Conservation (phyloP, 1,140 invertebrate genomes). For the Temnothorax nylanderi region DNA sequence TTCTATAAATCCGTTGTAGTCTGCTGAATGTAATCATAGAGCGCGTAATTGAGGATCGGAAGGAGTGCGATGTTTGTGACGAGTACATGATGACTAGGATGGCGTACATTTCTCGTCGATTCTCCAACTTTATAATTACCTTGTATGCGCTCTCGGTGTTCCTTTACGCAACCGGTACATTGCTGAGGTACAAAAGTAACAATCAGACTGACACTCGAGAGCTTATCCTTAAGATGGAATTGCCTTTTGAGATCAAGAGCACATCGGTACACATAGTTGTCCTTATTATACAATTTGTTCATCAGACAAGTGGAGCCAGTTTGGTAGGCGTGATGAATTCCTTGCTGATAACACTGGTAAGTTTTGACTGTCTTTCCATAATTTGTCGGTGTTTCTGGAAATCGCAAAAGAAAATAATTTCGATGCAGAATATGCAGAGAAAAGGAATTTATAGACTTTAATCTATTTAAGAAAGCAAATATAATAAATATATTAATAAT, state of each 20-base stretch:
- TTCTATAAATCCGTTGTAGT: conserved; percentile 22
- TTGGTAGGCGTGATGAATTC: conserved; percentile 8
- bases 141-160: not conserved
- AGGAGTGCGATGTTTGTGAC: not conserved
- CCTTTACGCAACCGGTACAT: not conserved
- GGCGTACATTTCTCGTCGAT: not conserved
- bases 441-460: not conserved
- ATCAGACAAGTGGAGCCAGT: conserved; percentile 5
- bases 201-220: conserved; percentile 14
- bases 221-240: conserved; percentile 60
- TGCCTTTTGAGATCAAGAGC: conserved; percentile 34
- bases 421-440: too few relatives aligned
- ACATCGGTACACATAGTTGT: conserved; percentile 22
- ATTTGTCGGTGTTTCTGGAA: not conserved
- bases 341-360: conserved; percentile 58
- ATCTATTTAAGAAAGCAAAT: not conserved
- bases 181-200: not conserved
- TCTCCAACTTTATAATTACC: conserved; percentile 33
- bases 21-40: conserved; percentile 39
- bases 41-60: conserved; percentile 44
- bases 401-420: not conserved
- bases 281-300: conserved; percentile 38
- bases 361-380: not conserved
- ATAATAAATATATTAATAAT: not conserved
- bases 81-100: conserved; percentile 25